Percentiles rank a stretch among this genome's conserved stretches.
phyloP scores from a whole-genome alignment of 1,140 invertebrate genomes.

The Drosophila parabipectinata region DNA sequence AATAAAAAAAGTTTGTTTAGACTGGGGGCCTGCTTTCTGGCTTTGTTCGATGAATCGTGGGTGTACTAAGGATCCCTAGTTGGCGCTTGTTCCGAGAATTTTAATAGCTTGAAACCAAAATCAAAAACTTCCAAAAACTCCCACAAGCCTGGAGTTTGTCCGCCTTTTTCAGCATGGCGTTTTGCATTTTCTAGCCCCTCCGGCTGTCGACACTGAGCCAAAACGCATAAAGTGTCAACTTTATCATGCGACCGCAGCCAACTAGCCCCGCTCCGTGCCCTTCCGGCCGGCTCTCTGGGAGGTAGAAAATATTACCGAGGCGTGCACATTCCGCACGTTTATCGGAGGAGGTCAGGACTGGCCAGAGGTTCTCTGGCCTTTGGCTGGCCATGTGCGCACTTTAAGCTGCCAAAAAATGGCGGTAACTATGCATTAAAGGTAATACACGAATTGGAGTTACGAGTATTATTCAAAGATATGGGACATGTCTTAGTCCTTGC shows the following conservation, averaged over 20 bases:
- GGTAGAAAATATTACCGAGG: constrained; percentile 47
- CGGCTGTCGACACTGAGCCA: constrained; percentile 38
- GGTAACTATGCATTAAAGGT: neutral
- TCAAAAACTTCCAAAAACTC: constrained; percentile 33
- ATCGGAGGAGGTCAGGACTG: constrained; percentile 39
- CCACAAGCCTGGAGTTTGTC: constrained; percentile 12
- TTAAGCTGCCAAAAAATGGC: constrained; percentile 14
- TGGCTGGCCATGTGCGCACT: constrained; percentile 23
- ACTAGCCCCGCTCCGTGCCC: constrained; percentile 8
- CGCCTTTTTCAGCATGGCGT: constrained; percentile 16
- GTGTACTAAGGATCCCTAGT: neutral
- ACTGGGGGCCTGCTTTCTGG: too few relatives aligned
- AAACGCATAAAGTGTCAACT: constrained; percentile 67
- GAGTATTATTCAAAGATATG: constrained; percentile 1
- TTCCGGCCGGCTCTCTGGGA: neutral
- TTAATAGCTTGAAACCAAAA: constrained; percentile 9
- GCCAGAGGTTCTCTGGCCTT: constrained; percentile 18
- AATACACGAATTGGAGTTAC: neutral
- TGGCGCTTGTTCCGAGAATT: constrained; percentile 3
- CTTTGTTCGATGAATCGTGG: too few relatives aligned
- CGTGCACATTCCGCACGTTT: constrained; percentile 55
- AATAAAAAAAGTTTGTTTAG: neutral
- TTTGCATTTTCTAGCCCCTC: constrained; percentile 37
- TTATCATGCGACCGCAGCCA: constrained; percentile 59
- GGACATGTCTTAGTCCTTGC: neutral